A percentile compares a stretch with the other conserved stretches of the same genome.
These are phyloP conservation scores for Acanthosepion esculentum DNA, from an alignment of 2,888 invertebrate genomes.

Conservation along the genomic window DNA sequence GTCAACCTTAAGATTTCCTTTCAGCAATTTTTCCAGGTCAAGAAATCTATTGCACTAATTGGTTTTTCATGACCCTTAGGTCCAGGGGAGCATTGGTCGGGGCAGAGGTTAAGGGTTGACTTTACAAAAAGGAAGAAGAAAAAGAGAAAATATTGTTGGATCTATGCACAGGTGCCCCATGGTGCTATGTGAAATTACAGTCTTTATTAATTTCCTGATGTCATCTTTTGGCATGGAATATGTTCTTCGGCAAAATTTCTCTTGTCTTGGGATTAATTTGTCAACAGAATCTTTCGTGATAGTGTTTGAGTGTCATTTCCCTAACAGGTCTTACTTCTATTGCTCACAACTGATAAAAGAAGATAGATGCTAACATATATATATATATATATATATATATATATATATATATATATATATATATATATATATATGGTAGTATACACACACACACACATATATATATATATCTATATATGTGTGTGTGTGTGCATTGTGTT, in stretches of 20 bases:
- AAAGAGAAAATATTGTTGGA: neutral
- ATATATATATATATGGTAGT: no score
- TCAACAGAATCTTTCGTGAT: neutral
- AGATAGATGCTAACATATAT: neutral
- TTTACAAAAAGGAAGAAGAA: neutral
- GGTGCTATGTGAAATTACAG: constrained; percentile 3
- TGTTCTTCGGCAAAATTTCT: neutral
- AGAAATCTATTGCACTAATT: constrained; percentile 17
- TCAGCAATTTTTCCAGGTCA: constrained; percentile 6
- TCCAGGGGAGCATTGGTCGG: neutral
- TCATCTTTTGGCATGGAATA: neutral
- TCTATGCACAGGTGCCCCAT: neutral
- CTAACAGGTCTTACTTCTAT: neutral
- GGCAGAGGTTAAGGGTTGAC: neutral
- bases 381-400: no score
- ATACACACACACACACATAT: no score
- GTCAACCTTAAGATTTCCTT: constrained; percentile 7
- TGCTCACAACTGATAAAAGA: neutral
- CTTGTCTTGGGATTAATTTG: neutral
- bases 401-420: no score
- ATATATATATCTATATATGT: no score
- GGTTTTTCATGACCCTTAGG: constrained; percentile 20
- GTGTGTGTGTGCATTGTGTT: no score
- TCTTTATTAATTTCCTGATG: constrained; percentile 21
- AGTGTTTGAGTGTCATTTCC: neutral